Evolutionary conservation across 1,140 invertebrate genomes (phyloP), one percentile per base, ranked within the genome.

Genomic region (Aphelenchoides fujianensis): DNA sequence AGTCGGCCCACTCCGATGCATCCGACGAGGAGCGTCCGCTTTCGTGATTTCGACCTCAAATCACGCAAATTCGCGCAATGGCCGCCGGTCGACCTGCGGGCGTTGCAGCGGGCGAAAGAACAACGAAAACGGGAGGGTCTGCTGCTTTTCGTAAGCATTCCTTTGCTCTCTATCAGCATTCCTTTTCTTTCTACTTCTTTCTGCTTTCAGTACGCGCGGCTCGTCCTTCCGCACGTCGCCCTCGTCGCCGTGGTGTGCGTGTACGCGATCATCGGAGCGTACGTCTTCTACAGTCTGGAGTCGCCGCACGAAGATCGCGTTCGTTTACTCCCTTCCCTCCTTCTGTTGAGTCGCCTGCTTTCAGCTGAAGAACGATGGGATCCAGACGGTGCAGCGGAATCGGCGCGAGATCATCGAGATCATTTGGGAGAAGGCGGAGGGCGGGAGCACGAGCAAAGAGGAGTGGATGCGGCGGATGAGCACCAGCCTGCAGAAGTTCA

Each of bases 211-310:
- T 83, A 84, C 68, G 74, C 72, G 34, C 80, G 82, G 32, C 79
- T 83, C 57, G 71, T 82, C 23, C 68, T 83, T 34, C 81, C 89
- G 2, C 88, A 89, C 74, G 92, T 98, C 61, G 95, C 94, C 54
- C 92, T 98, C 5, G 94, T 94, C 37, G 92, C 91, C 0, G 87
- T 97, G 1, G 93, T 98, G 19, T 92, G 97, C 0, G 90, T 92
- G 41, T 98, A 97, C 84, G 92, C 95, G 1, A 91, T 97, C 59
- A 89, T 96, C n/a, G 95, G 95, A 0, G 95, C 95, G 0, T 90
- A 94, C 28, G 90, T 92, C 19, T 98, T 98, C 85, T 91, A 90
- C 84, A 88, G 89, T 55, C 90, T 97, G 41, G 95, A 97, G 85
- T 89, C 89, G 0, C 87, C 90, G 66, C 88, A 89, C 37, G 89